A percentile compares a stretch with the other conserved stretches of the same genome.
phyloP scores from a whole-genome alignment of 2,113 vertebrate species.

The Muntiacus muntjak region DNA sequence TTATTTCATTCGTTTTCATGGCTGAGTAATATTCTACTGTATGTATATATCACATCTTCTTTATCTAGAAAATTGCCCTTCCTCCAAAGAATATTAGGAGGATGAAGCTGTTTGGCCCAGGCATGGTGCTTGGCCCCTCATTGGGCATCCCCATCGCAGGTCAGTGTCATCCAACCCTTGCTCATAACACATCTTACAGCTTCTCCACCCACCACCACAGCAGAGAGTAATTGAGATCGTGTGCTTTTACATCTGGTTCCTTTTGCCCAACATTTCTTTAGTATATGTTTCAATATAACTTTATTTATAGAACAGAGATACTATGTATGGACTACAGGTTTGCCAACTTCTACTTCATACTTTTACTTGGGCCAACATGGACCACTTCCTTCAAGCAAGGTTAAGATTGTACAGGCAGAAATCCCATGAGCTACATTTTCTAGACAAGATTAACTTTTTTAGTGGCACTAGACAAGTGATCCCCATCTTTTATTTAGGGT shows the following conservation, averaged over 20 bases:
- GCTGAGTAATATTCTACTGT: neutral
- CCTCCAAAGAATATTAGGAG: neutral
- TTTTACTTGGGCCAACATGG: neutral
- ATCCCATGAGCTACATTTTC: neutral
- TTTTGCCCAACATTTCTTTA: neutral
- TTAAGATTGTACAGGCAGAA: neutral
- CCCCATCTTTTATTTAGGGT: neutral
- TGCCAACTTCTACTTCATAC: neutral
- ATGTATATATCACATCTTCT: neutral
- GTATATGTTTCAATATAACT: neutral
- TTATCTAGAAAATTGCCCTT: neutral
- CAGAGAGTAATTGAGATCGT: neutral
- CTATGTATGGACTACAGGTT: neutral
- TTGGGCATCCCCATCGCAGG: fast-evolving
- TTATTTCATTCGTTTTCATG: neutral
- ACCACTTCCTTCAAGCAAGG: neutral
- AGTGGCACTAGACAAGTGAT: neutral
- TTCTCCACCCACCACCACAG: neutral
- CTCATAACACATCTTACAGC: neutral
- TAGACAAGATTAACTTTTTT: neutral
- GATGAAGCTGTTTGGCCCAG: too few species aligned
- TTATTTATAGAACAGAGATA: neutral
- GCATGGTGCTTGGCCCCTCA: fast-evolving
- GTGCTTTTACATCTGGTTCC: neutral
- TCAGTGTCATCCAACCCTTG: fast-evolving